A percentile compares a stretch with the other conserved stretches of the same genome.
Conservation (phyloP, 2,888 invertebrate species). For the Melanchra persicariae region DNA sequence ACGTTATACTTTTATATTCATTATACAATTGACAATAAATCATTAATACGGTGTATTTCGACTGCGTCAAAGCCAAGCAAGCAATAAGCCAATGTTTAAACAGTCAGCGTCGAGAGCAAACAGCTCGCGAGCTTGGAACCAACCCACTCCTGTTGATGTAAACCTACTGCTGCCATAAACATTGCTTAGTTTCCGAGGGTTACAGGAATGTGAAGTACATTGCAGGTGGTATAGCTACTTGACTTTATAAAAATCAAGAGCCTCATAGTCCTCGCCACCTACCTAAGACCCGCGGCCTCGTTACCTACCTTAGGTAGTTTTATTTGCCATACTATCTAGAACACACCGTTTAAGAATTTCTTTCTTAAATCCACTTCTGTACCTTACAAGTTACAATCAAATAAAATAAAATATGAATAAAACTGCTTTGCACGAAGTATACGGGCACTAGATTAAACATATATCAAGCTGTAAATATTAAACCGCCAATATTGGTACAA, state of each 20-base stretch:
- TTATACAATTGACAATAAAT: too few relatives aligned
- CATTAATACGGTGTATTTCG: background rate
- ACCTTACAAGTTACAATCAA: background rate
- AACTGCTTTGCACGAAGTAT: slow-evolving; percentile 27
- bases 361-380: slow-evolving; percentile 1
- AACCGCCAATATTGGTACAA: slow-evolving; percentile 40
- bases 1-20: too few relatives aligned
- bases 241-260: background rate
- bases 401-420: slow-evolving; percentile 18
- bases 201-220: background rate
- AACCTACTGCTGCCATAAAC: background rate
- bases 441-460: slow-evolving; percentile 35
- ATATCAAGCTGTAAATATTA: slow-evolving; percentile 45
- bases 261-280: too few relatives aligned
- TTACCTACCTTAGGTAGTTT: too few relatives aligned
- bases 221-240: background rate
- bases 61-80: background rate
- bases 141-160: background rate
- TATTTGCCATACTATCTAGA: too few relatives aligned
- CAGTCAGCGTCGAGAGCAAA: background rate
- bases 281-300: too few relatives aligned
- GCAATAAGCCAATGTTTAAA: background rate
- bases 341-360: background rate
- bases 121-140: too few relatives aligned
- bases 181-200: slow-evolving; percentile 4